Percentiles rank a stretch among this genome's conserved stretches.
phyloP scores from a whole-genome alignment of 2,888 invertebrate species.

The Phorcus lineatus region DNA sequence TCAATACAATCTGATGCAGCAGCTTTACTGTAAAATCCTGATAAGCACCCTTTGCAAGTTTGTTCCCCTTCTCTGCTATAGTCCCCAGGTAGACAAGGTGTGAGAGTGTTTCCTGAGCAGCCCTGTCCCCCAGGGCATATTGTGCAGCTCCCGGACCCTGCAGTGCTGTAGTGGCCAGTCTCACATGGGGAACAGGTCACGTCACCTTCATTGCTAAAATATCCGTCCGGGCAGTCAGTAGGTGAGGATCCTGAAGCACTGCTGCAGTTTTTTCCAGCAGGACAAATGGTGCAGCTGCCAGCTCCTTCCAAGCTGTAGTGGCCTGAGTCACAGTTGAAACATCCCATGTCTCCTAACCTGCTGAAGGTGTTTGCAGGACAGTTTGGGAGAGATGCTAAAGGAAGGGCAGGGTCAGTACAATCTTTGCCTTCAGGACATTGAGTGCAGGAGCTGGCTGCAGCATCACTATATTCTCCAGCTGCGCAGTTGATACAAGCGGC shows the following conservation, averaged over 20 bases:
- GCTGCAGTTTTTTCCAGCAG: slow-evolving; percentile 55
- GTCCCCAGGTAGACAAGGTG: slow-evolving; percentile 36
- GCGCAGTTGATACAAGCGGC: slow-evolving; percentile 33
- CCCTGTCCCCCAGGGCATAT: slow-evolving; percentile 51
- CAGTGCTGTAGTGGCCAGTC: slow-evolving; percentile 48
- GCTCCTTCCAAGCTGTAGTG: slow-evolving; percentile 52
- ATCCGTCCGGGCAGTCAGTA: slow-evolving; percentile 43
- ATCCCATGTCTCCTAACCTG: slow-evolving; percentile 50
- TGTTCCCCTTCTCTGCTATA: slow-evolving; percentile 47
- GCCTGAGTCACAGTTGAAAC: slow-evolving; percentile 54
- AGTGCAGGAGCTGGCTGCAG: slow-evolving; percentile 51
- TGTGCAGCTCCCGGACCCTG: slow-evolving; percentile 36
- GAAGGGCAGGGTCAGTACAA: slow-evolving; percentile 46
- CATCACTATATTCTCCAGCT: slow-evolving; percentile 51
- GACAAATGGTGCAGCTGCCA: slow-evolving; percentile 55
- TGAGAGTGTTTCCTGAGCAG: slow-evolving; percentile 34
- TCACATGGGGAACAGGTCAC: slow-evolving; percentile 43
- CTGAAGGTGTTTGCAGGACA: slow-evolving; percentile 66
- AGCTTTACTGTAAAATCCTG: slow-evolving; percentile 47
- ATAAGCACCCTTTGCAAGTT: slow-evolving; percentile 49
- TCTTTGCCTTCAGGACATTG: slow-evolving; percentile 59
- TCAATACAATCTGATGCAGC: slow-evolving; percentile 21
- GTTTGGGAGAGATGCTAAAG: slow-evolving; percentile 39
- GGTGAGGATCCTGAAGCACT: slow-evolving; percentile 35
- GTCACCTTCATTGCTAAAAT: slow-evolving; percentile 45